Evolutionary conservation across 2,113 vertebrate genomes (phyloP), one percentile per base, ranked within the genome.

Genomic region (Diadophis punctatus): DNA sequence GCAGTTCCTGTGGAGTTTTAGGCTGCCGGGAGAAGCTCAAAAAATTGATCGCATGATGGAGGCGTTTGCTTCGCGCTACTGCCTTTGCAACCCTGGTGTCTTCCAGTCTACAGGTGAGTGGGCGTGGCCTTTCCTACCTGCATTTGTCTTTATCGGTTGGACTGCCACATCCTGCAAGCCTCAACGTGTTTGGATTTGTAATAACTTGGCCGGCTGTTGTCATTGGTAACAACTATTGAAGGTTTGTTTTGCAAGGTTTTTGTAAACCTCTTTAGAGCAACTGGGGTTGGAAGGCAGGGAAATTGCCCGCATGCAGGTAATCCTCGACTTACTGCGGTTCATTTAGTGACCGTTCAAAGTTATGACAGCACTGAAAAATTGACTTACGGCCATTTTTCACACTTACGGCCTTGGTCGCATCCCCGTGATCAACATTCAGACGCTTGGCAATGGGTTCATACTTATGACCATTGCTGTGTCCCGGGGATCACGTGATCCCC

Each of bases 1-100:
- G 96, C 99, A 99, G 96, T 99, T 99, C 97, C 97, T 99, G 68
- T 99, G 99, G 99, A 99, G 99, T 97, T 99, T 99, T 96, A 97
- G 99, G 89, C 98, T 99, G 92, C 99, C 99, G 0, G 99, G 99
- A 84, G 99, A 99, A 96, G 99, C 99, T 22, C 99, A 99, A 97
- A 99, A 99, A 97, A 99, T 99, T 18, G 99, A 99, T 94, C 98
- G 99, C 30, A 99, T 99, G 99, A 99, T 99, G 99, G 99, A 99
- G 97, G 98, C 99, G 4, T 99, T 99, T 86, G 99, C 99, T 34
- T 98, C 98, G 0, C 98, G 99, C 74, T 99, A 99, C 96, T 99
- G 99, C 95, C 98, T 99, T 96, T 99, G 99, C 96, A 99, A 99
- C 97, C 98, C 98, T 0, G 99, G 99, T 1, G 99, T 99, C 96